phyloP scores from a whole-genome alignment of 2,797 vertebrate species.

The Urophycis tenuis region DNA sequence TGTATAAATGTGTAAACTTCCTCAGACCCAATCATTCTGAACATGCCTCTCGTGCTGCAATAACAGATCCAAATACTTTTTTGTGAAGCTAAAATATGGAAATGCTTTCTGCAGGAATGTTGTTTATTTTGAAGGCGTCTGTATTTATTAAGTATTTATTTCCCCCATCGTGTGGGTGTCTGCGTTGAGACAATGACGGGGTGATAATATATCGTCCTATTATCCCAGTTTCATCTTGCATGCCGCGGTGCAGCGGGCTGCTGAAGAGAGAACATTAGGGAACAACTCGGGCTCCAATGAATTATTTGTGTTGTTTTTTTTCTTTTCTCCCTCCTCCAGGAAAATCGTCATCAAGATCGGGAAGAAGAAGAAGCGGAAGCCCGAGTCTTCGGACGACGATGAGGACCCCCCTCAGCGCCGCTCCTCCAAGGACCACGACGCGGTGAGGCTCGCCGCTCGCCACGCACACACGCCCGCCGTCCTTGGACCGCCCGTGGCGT shows the following conservation, averaged over 20 bases:
- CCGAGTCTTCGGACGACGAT: conserved; percentile 87
- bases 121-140: background rate
- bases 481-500: too few species aligned
- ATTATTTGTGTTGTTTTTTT: conserved; percentile 12
- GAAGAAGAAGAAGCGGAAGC: conserved; percentile 95
- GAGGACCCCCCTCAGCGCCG: conserved; percentile 77
- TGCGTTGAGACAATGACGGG: background rate
- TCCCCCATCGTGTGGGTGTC: background rate
- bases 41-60: background rate
- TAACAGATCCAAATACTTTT: background rate
- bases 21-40: background rate
- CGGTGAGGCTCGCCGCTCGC: conserved; percentile 65
- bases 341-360: conserved; percentile 97
- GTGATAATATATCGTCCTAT: background rate
- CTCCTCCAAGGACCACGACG: conserved; percentile 78
- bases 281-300: background rate
- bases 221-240: background rate
- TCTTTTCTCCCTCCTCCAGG: conserved; percentile 55
- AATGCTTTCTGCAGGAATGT: background rate
- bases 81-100: background rate
- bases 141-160: too few species aligned
- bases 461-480: background rate
- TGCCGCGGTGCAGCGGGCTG: background rate
- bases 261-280: background rate
- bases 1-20: background rate